Conservation (phyloP, 2,797 vertebrate species). For the Scleropages formosus region DNA sequence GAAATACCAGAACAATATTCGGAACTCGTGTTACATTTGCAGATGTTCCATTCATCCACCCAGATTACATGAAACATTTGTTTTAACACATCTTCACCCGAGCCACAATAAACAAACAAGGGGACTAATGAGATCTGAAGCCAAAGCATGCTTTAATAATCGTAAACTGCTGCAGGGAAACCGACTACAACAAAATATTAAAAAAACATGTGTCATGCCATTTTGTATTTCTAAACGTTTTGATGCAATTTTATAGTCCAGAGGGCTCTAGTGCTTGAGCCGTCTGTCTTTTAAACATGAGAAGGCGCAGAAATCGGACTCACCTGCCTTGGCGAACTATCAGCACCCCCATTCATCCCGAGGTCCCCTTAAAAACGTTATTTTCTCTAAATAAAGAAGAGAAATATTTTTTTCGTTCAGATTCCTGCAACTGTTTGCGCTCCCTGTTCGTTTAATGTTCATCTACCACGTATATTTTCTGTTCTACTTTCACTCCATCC, state of each 20-base stretch:
- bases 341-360: constrained; percentile 67
- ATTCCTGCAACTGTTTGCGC: constrained; percentile 43
- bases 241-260: constrained; percentile 10
- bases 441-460: constrained; percentile 56
- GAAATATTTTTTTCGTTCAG: constrained; percentile 53
- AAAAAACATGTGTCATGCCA: constrained; percentile 9
- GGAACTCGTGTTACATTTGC: constrained; percentile 9
- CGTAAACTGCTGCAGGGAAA: constrained; percentile 16
- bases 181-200: constrained; percentile 16
- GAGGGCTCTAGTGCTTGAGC: background rate
- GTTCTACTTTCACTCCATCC: constrained; percentile 52
- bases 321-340: constrained; percentile 68
- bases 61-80: constrained; percentile 6
- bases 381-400: constrained; percentile 53
- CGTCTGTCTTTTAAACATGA: constrained; percentile 15
- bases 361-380: constrained; percentile 43
- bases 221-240: constrained; percentile 21
- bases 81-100: background rate
- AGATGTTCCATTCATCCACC: background rate
- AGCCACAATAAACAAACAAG: background rate
- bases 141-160: constrained; percentile 18
- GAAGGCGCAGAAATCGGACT: constrained; percentile 56
- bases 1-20: background rate
- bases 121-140: constrained; percentile 20
- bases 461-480: constrained; percentile 47